Evolutionary conservation across 2,797 vertebrate species (phyloP).

Genomic region (Onychomys leucogaster): DNA sequence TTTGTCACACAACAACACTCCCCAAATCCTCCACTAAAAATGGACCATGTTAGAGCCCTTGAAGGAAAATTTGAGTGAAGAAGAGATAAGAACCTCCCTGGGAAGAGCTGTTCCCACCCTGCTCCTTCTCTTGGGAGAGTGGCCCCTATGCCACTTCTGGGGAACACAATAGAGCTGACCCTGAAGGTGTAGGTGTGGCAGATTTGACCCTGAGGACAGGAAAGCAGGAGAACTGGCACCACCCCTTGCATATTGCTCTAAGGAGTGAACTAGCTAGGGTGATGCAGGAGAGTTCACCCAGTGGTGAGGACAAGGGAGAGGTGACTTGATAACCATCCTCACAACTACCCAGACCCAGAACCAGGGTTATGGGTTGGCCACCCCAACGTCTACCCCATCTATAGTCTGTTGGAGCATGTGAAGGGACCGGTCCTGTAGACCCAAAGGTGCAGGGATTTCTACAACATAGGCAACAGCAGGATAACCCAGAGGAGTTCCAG

Average conservation of each 20-base stretch:
- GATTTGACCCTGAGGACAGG: background rate
- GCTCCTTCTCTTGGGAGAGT: too few relatives aligned
- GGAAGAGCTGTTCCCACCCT: too few relatives aligned
- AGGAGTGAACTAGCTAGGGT: background rate
- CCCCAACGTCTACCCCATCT: background rate
- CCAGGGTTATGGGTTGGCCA: background rate
- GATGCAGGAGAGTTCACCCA: too few relatives aligned
- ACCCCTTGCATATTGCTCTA: background rate
- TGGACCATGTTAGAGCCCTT: background rate
- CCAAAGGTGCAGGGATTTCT: background rate
- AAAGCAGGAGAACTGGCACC: background rate
- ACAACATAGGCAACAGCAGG: background rate
- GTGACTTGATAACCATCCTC: background rate
- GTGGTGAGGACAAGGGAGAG: background rate
- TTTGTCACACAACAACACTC: background rate
- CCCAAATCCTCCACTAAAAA: background rate
- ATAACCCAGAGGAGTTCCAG: background rate
- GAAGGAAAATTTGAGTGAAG: background rate
- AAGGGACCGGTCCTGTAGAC: background rate
- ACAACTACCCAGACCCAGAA: background rate
- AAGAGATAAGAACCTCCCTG: background rate
- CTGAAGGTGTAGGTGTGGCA: too few relatives aligned
- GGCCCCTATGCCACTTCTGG: background rate
- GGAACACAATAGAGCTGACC: background rate
- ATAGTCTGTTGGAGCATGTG: background rate